Conservation (phyloP, 2,888 invertebrate species). For the Campoplex nolae region DNA sequence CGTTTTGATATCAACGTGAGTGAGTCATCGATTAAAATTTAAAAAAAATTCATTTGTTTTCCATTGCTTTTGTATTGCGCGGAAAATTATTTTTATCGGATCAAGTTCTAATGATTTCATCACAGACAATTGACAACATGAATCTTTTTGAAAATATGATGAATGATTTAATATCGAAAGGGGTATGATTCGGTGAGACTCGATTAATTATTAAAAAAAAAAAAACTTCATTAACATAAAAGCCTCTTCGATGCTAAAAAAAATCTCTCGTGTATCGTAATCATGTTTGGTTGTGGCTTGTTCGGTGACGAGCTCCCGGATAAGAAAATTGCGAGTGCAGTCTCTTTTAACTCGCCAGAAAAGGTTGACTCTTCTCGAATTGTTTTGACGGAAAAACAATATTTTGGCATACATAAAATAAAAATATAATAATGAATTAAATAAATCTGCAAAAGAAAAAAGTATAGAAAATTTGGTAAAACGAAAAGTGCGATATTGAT, state of each 20-base stretch:
- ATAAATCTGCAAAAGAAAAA: not conserved
- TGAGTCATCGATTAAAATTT: not conserved
- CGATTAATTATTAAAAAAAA: not conserved
- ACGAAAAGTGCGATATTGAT: not conserved
- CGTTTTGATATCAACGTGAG: too few species aligned
- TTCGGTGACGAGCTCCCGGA: not conserved
- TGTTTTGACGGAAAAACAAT: not conserved
- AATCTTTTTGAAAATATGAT: not conserved
- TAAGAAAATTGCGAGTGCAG: slow-evolving; percentile 34
- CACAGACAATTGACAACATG: not conserved
- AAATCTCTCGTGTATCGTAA: slow-evolving; percentile 27
- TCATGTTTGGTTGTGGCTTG: slow-evolving; percentile 35
- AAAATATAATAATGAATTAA: not conserved
- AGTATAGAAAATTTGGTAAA: not conserved
- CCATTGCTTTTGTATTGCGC: not conserved
- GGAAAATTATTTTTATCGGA: not conserved
- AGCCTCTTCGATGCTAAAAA: not conserved
- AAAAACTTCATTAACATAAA: too few species aligned
- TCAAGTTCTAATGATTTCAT: too few species aligned
- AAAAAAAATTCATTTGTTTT: not conserved
- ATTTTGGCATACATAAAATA: not conserved
- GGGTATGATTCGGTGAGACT: not conserved
- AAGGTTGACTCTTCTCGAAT: slow-evolving; percentile 15
- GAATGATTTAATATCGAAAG: not conserved
- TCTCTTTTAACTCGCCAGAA: slow-evolving; percentile 33